A percentile compares a stretch with the other conserved stretches of the same genome.
Evolutionary conservation across 1,140 invertebrate genomes (phyloP).

Genomic region (Drosophila fuyamai): DNA sequence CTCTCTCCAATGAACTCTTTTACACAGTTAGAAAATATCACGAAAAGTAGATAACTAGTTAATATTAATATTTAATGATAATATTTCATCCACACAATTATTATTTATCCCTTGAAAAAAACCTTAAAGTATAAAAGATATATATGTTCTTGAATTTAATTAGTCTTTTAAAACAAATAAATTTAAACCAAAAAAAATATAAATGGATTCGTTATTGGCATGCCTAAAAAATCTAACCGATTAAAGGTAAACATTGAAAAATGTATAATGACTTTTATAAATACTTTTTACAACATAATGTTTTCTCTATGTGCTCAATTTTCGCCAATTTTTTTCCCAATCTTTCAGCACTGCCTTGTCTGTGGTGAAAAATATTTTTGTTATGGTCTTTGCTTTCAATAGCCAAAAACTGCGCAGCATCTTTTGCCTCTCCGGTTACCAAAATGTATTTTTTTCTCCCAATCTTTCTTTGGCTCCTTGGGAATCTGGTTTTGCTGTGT

Average conservation of each 20-base stretch:
- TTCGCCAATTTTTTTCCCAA: neutral
- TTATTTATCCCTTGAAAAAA: too few species aligned
- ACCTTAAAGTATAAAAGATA: too few species aligned
- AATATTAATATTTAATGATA: too few species aligned
- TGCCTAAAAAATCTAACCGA: too few species aligned
- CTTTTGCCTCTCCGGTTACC: constrained; percentile 18
- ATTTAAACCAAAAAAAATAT: too few species aligned
- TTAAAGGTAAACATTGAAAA: too few species aligned
- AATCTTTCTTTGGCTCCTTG: constrained; percentile 3
- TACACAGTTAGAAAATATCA: neutral
- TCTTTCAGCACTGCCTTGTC: constrained; percentile 13
- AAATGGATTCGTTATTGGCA: too few species aligned
- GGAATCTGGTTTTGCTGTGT: constrained; percentile 33
- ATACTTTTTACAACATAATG: too few species aligned
- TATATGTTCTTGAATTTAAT: too few species aligned
- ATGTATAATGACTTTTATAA: neutral
- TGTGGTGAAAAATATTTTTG: constrained; percentile 59
- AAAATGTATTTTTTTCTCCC: constrained; percentile 6
- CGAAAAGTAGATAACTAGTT: too few species aligned
- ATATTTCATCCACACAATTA: too few species aligned
- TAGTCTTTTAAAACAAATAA: too few species aligned
- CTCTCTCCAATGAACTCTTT: neutral
- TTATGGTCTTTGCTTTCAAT: constrained; percentile 46
- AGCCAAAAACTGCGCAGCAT: constrained; percentile 62
- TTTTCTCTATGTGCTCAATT: neutral